These are phyloP conservation scores for Margaritifera margaritifera DNA, from an alignment of 2,888 invertebrate species.

Conservation along the genomic window DNA sequence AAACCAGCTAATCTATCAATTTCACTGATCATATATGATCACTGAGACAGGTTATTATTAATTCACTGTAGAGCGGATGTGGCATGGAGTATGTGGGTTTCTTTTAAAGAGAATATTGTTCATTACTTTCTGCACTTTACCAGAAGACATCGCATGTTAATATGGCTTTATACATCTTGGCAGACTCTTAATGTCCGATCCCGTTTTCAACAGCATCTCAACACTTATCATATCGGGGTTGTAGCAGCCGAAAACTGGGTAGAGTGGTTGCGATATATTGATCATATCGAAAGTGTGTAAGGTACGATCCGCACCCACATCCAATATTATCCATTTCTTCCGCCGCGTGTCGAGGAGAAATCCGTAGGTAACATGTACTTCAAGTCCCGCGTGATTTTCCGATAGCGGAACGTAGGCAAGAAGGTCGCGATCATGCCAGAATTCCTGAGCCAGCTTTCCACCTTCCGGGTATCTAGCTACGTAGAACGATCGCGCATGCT, in stretches of 20 bases:
- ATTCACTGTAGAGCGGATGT: too few relatives aligned
- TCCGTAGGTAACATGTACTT: conserved; percentile 45
- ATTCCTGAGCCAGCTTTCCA: conserved; percentile 46
- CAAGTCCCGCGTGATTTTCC: conserved; percentile 42
- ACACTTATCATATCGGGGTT: conserved; percentile 52
- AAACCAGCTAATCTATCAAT: too few relatives aligned
- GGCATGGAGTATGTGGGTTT: too few relatives aligned
- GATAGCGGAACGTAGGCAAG: conserved; percentile 38
- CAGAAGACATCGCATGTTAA: conserved; percentile 15
- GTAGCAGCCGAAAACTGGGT: conserved; percentile 50
- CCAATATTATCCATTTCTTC: conserved; percentile 43
- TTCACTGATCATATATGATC: too few relatives aligned
- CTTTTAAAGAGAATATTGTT: too few relatives aligned
- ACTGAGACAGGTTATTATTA: too few relatives aligned
- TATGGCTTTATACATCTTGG: conserved; percentile 42
- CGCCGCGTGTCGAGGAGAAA: conserved; percentile 41
- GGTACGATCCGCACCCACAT: conserved; percentile 42
- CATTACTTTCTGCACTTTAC: too few relatives aligned
- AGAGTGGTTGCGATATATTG: conserved; percentile 42
- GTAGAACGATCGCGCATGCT: conserved; percentile 47
- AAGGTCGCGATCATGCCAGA: conserved; percentile 52
- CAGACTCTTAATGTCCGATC: conserved; percentile 42
- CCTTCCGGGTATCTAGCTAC: conserved; percentile 52
- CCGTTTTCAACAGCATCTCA: conserved; percentile 47
- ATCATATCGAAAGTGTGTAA: conserved; percentile 42